phyloP scores from a whole-genome alignment of 2,888 invertebrate genomes.

The Drosophila melanosoma region DNA sequence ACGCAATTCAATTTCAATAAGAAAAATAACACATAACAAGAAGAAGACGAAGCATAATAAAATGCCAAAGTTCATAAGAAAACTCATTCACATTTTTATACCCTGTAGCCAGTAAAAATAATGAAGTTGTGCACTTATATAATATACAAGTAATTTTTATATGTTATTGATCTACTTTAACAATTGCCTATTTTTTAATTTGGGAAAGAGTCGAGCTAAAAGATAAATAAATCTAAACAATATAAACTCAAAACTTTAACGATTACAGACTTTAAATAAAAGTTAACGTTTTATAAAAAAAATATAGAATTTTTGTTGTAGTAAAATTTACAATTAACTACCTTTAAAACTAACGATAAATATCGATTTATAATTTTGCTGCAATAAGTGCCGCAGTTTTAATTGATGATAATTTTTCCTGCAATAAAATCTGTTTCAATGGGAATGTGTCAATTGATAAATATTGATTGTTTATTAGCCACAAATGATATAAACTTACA shows the following conservation, averaged over 20 bases:
- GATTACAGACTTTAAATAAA: not conserved
- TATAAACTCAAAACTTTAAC: not conserved
- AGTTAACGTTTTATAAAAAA: not conserved
- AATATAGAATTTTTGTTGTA: not conserved
- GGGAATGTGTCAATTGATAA: not conserved
- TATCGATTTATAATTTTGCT: not conserved
- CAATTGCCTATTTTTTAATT: too few species aligned
- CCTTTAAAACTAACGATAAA: not conserved
- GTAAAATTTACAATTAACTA: not conserved
- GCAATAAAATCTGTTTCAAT: not conserved
- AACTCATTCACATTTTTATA: conserved; percentile 35
- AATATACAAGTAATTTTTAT: not conserved
- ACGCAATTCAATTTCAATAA: conserved; percentile 38
- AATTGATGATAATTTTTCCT: not conserved
- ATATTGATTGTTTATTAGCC: not conserved
- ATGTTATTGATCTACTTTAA: not conserved
- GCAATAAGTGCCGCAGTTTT: too few species aligned
- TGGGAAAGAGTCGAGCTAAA: not conserved
- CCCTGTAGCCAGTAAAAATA: not conserved
- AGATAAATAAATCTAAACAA: not conserved
- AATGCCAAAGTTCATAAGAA: conserved; percentile 29
- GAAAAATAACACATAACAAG: not conserved
- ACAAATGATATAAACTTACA: not conserved
- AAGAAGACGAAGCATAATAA: conserved; percentile 21
- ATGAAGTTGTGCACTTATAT: not conserved